Conservation (phyloP, 2,888 invertebrate species). For the Drosophila nigricruria region DNA sequence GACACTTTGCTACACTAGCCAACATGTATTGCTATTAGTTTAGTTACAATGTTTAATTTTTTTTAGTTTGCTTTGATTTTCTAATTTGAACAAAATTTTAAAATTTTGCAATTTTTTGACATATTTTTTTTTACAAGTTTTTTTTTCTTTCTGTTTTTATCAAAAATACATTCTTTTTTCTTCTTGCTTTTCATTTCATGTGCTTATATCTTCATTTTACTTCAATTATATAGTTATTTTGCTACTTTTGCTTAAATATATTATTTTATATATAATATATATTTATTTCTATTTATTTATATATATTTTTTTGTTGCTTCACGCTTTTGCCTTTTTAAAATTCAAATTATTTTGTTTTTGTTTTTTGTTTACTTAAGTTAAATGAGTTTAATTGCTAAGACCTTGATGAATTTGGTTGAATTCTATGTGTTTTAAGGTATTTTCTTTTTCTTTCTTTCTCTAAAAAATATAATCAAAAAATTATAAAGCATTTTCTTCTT, state of each 20-base stretch:
- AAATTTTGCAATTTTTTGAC: slow-evolving; percentile 40
- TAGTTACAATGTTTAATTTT: slow-evolving; percentile 22
- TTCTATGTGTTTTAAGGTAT: slow-evolving; percentile 69
- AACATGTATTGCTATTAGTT: slow-evolving; percentile 34
- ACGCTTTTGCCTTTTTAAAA: slow-evolving; percentile 39
- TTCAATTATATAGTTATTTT: slow-evolving; percentile 52
- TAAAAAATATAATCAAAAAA: slow-evolving; percentile 50
- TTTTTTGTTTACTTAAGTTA: slow-evolving; percentile 39
- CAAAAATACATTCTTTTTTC: slow-evolving; percentile 64
- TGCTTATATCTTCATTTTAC: slow-evolving; percentile 41
- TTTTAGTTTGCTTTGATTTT: slow-evolving; percentile 7
- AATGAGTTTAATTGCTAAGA: slow-evolving; percentile 71
- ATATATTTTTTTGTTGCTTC: slow-evolving; percentile 21
- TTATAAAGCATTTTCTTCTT: slow-evolving; percentile 66
- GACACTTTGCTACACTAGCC: slow-evolving; percentile 34
- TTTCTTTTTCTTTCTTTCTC: slow-evolving; percentile 36
- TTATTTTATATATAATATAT: slow-evolving; percentile 5
- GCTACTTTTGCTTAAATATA: slow-evolving; percentile 30
- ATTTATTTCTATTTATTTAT: neutral
- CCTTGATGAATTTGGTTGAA: slow-evolving; percentile 75
- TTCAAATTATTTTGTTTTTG: slow-evolving; percentile 55
- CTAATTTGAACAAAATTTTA: slow-evolving; percentile 27
- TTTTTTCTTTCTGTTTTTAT: slow-evolving; percentile 39
- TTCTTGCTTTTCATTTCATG: slow-evolving; percentile 24
- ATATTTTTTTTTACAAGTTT: slow-evolving; percentile 17